Percentiles rank a stretch among this genome's conserved stretches.
phyloP scores from a whole-genome alignment of 2,113 vertebrate genomes.

The rat (Rattus norvegicus) region DNA sequence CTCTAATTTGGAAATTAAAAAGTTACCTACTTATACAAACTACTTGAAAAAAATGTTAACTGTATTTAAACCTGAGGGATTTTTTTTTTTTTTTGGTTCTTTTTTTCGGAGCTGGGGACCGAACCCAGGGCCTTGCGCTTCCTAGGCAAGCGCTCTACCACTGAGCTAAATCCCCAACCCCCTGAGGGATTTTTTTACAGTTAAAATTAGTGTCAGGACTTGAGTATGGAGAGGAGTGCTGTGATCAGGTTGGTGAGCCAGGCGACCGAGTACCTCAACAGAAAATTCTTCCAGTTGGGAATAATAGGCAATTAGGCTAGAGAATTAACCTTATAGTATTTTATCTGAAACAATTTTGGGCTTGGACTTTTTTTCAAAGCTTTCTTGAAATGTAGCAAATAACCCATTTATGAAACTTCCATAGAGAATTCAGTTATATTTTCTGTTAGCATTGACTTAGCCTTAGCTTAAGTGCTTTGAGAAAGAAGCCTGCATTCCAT shows the following conservation, averaged over 20 bases:
- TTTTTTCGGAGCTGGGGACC: too few relatives aligned
- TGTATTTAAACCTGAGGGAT: not conserved
- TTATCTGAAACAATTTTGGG: not conserved
- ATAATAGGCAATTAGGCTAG: not conserved
- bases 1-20: slow-evolving; percentile 21
- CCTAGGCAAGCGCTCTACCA: too few relatives aligned
- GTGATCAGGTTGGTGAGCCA: not conserved
- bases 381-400: slow-evolving; percentile 50
- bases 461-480: slow-evolving; percentile 78
- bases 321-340: slow-evolving; percentile 7
- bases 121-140: too few relatives aligned
- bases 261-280: not conserved
- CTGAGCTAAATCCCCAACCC: too few relatives aligned
- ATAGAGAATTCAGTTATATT: slow-evolving; percentile 32
- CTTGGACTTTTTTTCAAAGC: slow-evolving; percentile 53
- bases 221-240: not conserved
- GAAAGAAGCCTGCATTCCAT: slow-evolving; percentile 83
- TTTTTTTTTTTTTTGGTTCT: slow-evolving; percentile 44
- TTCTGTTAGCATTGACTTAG: slow-evolving; percentile 59
- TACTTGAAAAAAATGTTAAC: not conserved
- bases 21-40: not conserved
- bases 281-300: slow-evolving; percentile 50
- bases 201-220: slow-evolving; percentile 30
- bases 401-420: slow-evolving; percentile 52
- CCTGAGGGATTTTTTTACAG: not conserved